A percentile compares a stretch with the other conserved stretches of the same genome.
These are phyloP conservation scores for Antheraea assamensis DNA, from an alignment of 2,888 invertebrate species.

Conservation along the genomic window DNA sequence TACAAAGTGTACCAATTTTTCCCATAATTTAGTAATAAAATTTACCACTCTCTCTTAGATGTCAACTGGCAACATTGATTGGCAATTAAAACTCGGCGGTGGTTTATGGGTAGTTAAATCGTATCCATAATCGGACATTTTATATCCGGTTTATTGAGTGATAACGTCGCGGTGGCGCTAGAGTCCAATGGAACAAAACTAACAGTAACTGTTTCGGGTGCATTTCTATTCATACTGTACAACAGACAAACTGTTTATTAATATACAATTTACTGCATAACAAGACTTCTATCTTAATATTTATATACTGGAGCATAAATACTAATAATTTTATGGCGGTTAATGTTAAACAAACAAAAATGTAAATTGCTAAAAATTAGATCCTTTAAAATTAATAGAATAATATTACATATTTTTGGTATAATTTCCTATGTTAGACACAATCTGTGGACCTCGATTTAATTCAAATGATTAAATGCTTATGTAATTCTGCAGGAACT, in stretches of 20 bases:
- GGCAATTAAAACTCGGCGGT: conserved; percentile 65
- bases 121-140: conserved; percentile 58
- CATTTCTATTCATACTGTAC: conserved; percentile 37
- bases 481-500: no score
- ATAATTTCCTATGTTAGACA: no score
- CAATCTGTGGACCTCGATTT: no score
- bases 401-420: no score
- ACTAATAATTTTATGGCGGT: no score
- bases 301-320: no score
- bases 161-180: conserved; percentile 25
- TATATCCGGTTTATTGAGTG: conserved; percentile 61
- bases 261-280: neutral
- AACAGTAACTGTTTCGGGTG: conserved; percentile 41
- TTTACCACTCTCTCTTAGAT: neutral
- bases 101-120: conserved; percentile 68
- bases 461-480: no score
- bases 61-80: neutral
- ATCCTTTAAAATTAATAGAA: no score
- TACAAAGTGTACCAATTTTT: neutral
- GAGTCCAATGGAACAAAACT: conserved; percentile 41
- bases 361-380: no score
- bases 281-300: no score
- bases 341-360: no score
- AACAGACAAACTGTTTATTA: neutral
- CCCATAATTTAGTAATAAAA: neutral